Evolutionary conservation across 2,797 vertebrate species (phyloP).

Genomic region (Arnoldichthys spilopterus): DNA sequence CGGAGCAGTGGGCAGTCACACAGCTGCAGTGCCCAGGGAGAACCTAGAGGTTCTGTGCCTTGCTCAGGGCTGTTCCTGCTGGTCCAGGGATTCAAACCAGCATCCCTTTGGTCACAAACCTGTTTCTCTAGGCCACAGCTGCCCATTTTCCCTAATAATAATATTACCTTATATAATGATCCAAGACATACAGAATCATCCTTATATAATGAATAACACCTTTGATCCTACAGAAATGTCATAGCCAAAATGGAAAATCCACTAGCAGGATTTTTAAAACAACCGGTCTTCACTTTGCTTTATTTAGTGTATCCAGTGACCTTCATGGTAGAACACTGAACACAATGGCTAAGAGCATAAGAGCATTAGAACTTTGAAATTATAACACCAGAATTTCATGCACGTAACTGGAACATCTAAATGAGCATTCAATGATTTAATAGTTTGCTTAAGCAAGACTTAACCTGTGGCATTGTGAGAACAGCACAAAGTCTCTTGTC

Average conservation of each 20-base stretch:
- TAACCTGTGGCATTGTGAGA: background rate
- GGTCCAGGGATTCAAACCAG: too few species aligned
- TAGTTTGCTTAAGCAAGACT: background rate
- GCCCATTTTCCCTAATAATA: too few species aligned
- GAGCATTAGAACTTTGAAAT: background rate
- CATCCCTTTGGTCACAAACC: too few species aligned
- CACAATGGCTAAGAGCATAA: background rate
- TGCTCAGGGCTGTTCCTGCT: too few species aligned
- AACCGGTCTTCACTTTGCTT: background rate
- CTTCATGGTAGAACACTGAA: background rate
- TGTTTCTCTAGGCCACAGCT: too few species aligned
- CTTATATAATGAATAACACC: background rate
- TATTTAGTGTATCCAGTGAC: background rate
- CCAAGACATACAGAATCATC: background rate
- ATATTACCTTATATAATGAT: too few species aligned
- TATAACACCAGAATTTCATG: background rate
- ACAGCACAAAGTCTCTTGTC: background rate
- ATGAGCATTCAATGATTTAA: background rate
- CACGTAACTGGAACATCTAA: background rate
- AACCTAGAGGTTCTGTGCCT: too few species aligned
- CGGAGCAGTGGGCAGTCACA: too few species aligned
- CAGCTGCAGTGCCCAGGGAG: too few species aligned
- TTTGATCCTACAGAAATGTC: background rate
- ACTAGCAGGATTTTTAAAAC: background rate
- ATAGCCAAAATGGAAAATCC: too few species aligned